Base-by-base conservation (phyloP, 2,113 vertebrate species). In the Sisor rabdophorus region DNA sequence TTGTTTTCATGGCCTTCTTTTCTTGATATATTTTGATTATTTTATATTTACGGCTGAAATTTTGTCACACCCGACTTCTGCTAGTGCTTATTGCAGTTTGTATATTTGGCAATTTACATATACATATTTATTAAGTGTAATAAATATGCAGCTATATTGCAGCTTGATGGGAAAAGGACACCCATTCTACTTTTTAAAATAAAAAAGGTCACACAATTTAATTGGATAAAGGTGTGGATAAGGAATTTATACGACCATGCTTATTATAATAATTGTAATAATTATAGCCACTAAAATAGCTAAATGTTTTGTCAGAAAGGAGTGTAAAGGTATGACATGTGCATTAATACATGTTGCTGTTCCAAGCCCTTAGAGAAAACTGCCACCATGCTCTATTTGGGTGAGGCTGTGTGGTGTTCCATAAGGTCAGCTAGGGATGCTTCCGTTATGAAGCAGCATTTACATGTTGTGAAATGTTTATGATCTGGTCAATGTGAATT, bases 271-370 rank as follows among this genome's bases (percentile, higher is more conserved):
- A 56, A 36, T 59, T 36, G 20, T 15, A 28, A 50, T 13, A 67
- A 26, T 52, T 48, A 16, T 26, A 32, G 64, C 64, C 19, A n/a
- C 54, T n/a, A 54, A 75, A 55, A 75, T 36, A 56, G 47, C 47
- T 54, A 30, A 75, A 59, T 60, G 22, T 73, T 78, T 73, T 16
- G 20, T 54, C 30, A 56, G 11, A 71, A 40, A 44, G 2, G 1
- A 52, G 24, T 3, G 47, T 22, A 22, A 26, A 26, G 12, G 32
- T 44, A 15, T 24, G 53, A 36, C 32, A 84, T 77, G 78, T 44
- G 74, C 53, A 75, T 58, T 84, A 73, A 83, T 89, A 69, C 78
- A 36, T 53, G 30, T 36, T 20, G 40, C 11, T 13, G 36, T 60
- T 47, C 17, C 24, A 73, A 26, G n/a, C 9, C 10, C 30, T 73